Conservation (phyloP, 2,797 vertebrate species). For the Neopelma chrysocephalum region DNA sequence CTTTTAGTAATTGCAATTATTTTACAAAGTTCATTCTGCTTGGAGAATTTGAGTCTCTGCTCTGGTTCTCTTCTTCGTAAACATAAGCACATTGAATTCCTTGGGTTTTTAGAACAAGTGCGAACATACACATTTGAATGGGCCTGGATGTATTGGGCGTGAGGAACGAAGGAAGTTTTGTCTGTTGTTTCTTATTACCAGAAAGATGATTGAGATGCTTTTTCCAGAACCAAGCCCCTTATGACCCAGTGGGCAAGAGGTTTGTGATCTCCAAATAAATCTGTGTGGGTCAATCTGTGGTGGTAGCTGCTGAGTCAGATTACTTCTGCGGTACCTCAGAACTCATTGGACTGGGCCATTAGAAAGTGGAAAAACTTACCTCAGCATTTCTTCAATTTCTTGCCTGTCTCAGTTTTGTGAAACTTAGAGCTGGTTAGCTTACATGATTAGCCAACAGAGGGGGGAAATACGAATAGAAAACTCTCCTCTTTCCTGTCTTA, state of each 20-base stretch:
- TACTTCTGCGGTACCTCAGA: neutral
- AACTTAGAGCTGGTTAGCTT: rapidly evolving
- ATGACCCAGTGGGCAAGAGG: rapidly evolving
- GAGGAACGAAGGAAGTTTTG: neutral
- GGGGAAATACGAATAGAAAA: neutral
- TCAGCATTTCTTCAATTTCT: neutral
- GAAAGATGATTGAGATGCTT: neutral
- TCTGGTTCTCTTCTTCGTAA: neutral
- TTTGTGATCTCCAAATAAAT: neutral
- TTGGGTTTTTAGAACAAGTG: neutral
- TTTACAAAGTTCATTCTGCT: neutral
- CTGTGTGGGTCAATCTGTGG: neutral
- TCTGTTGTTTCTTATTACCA: neutral
- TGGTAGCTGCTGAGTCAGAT: neutral
- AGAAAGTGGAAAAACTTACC: neutral
- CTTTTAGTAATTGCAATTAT: neutral
- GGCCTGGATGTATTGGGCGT: neutral
- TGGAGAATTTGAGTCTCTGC: neutral
- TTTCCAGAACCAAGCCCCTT: neutral
- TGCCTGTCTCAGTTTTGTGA: neutral
- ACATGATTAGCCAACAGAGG: neutral
- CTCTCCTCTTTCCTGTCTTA: neutral
- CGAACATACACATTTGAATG: neutral
- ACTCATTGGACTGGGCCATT: neutral
- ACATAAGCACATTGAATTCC: neutral